These are phyloP conservation scores for Cydia fagiglandana DNA, from an alignment of 1,140 invertebrate genomes.

Conservation along the genomic window DNA sequence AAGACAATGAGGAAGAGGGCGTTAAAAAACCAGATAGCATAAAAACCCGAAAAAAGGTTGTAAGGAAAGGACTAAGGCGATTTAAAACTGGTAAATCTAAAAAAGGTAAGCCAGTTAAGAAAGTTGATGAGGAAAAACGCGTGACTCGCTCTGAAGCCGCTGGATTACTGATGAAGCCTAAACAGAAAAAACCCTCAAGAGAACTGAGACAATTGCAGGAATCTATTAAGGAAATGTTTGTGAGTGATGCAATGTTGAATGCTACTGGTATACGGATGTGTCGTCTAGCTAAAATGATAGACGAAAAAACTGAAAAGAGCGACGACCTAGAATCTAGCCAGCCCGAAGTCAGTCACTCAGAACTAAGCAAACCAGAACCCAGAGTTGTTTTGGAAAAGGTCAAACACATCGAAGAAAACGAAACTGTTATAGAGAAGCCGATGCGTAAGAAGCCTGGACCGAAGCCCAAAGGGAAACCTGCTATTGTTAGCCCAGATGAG, in stretches of 20 bases:
- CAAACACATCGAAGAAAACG: slow-evolving; percentile 42
- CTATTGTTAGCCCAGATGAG: slow-evolving; percentile 29
- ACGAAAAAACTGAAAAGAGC: slow-evolving; percentile 45
- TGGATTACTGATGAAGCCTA: slow-evolving; percentile 31
- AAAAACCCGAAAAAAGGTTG: slow-evolving; percentile 35
- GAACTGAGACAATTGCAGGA: slow-evolving; percentile 83
- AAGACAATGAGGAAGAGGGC: slow-evolving; percentile 35
- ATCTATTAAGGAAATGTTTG: slow-evolving; percentile 85
- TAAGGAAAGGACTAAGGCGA: slow-evolving; percentile 23
- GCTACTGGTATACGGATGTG: slow-evolving; percentile 80
- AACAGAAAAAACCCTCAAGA: slow-evolving; percentile 59
- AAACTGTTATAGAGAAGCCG: slow-evolving; percentile 38
- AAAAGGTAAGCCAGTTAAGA: slow-evolving; percentile 44
- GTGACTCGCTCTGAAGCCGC: slow-evolving; percentile 46
- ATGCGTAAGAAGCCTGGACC: slow-evolving; percentile 48
- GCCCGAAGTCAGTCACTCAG: slow-evolving; percentile 38
- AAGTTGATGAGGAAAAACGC: slow-evolving; percentile 44
- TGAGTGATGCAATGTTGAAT: slow-evolving; percentile 80
- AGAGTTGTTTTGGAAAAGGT: slow-evolving; percentile 55
- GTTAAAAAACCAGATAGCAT: slow-evolving; percentile 6
- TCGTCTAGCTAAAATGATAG: slow-evolving; percentile 67
- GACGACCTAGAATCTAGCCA: background rate
- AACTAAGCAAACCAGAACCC: slow-evolving; percentile 44
- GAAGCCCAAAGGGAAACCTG: slow-evolving; percentile 51
- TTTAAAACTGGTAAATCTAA: slow-evolving; percentile 35